Conservation (phyloP, 2,113 vertebrate species). For the Mystacornis crossleyi region DNA sequence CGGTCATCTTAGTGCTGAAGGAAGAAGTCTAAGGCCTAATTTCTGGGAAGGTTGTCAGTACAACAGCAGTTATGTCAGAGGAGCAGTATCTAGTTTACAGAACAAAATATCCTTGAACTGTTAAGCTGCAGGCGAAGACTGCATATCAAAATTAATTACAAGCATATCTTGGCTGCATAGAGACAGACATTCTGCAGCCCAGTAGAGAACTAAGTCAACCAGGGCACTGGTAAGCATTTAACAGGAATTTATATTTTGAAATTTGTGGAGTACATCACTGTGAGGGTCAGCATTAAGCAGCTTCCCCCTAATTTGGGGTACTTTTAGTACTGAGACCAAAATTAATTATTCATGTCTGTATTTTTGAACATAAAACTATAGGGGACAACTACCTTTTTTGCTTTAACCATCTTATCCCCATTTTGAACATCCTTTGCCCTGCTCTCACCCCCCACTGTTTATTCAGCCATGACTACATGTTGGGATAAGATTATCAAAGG, state of each 20-base stretch:
- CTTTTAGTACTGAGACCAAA: neutral
- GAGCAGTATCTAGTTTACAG: neutral
- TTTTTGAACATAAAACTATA: neutral
- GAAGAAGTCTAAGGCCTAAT: neutral
- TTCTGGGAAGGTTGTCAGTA: neutral
- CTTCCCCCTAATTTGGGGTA: neutral
- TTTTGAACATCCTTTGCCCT: neutral
- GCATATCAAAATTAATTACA: conserved; percentile 40
- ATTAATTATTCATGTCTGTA: neutral
- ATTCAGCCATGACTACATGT: neutral
- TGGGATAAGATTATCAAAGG: neutral
- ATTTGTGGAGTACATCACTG: neutral
- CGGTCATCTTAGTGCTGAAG: neutral
- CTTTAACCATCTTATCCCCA: neutral
- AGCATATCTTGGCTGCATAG: neutral
- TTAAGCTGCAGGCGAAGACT: neutral
- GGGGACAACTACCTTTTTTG: neutral
- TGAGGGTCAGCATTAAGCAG: neutral
- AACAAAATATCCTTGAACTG: conserved; percentile 22
- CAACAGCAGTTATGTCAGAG: neutral
- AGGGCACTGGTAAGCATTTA: neutral
- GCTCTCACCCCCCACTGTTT: neutral
- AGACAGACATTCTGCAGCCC: neutral
- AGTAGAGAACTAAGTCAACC: neutral
- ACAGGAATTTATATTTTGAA: neutral